Conservation (phyloP, 2,113 vertebrate species). For the Alosa alosa region DNA sequence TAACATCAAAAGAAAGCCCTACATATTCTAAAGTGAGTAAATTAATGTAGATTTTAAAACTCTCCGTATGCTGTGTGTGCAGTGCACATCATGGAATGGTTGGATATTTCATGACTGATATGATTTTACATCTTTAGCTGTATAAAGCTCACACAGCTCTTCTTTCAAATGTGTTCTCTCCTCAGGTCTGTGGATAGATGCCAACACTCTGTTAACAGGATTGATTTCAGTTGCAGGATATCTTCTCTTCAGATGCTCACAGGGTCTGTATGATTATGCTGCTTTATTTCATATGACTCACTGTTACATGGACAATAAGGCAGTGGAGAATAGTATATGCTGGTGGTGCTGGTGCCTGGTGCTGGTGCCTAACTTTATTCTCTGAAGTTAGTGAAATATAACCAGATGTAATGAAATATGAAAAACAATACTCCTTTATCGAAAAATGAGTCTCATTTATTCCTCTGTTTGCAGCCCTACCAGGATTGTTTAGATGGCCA, state of each 20-base stretch:
- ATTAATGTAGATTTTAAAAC: too few species aligned
- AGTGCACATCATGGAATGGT: too few species aligned
- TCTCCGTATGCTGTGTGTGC: too few species aligned
- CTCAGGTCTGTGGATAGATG: conserved; percentile 55
- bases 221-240: conserved; percentile 60
- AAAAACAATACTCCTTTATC: background rate
- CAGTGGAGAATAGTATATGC: background rate
- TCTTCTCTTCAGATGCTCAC: conserved; percentile 67
- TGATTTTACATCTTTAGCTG: background rate
- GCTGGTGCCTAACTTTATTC: background rate
- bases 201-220: conserved; percentile 58
- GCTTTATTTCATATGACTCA: background rate
- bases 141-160: background rate
- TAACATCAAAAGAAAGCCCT: too few species aligned
- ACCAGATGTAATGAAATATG: background rate
- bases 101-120: too few species aligned
- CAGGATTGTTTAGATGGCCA: conserved; percentile 62
- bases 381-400: background rate
- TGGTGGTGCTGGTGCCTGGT: too few species aligned
- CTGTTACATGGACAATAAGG: background rate
- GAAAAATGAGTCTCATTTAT: background rate
- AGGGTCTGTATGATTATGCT: conserved; percentile 56
- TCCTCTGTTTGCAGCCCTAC: conserved; percentile 52
- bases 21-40: too few species aligned
- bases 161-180: background rate